phyloP scores from a whole-genome alignment of 2,888 invertebrate genomes.

The Tiphia femorata region DNA sequence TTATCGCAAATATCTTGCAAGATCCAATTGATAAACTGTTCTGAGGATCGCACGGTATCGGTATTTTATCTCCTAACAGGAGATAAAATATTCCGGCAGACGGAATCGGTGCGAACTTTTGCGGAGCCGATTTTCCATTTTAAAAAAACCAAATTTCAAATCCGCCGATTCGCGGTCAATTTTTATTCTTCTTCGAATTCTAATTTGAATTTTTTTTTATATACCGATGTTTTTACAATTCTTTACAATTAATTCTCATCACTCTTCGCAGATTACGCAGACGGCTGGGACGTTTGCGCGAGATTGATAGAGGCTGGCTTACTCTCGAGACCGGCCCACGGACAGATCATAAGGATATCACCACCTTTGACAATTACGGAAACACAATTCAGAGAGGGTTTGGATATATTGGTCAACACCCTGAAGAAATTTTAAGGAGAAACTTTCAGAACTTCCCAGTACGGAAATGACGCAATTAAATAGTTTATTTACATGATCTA shows the following conservation, averaged over 20 bases:
- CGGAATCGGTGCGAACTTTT: too few species aligned
- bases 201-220: not conserved
- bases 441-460: not conserved
- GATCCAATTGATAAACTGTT: too few species aligned
- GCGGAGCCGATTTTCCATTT: too few species aligned
- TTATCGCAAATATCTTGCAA: too few species aligned
- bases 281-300: constrained; percentile 78
- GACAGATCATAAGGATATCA: constrained; percentile 79
- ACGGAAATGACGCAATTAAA: not conserved
- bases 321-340: constrained; percentile 81
- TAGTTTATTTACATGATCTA: not conserved
- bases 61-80: too few species aligned
- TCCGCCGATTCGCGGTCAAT: not conserved
- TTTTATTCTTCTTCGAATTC: not conserved
- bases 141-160: too few species aligned
- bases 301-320: constrained; percentile 76
- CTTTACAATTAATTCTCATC: not conserved
- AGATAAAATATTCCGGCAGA: too few species aligned
- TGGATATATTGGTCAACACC: constrained; percentile 71
- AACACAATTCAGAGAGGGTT: constrained; percentile 72
- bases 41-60: too few species aligned
- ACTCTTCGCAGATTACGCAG: constrained; percentile 71
- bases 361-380: constrained; percentile 79
- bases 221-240: not conserved
- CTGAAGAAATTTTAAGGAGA: constrained; percentile 38